Evolutionary conservation across 2,888 invertebrate species (phyloP).

Genomic region (Copidosoma aretas): DNA sequence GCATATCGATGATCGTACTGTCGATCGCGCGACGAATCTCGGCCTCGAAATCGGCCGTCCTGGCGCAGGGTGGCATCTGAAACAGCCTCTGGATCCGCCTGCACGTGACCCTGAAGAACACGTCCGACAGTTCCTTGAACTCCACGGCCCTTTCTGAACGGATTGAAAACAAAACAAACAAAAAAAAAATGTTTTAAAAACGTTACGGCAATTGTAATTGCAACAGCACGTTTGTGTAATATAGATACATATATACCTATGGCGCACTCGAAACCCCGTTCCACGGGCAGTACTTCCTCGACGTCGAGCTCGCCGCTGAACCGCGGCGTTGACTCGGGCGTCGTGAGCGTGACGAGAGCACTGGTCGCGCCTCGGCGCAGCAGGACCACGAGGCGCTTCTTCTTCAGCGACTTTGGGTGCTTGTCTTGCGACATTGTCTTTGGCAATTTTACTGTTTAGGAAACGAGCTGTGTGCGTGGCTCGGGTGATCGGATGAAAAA

Average conservation of each 20-base stretch:
- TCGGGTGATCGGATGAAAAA: too few relatives aligned
- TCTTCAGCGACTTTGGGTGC: constrained; percentile 51
- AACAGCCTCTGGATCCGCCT: constrained; percentile 65
- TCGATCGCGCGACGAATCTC: constrained; percentile 78
- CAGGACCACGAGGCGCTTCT: constrained; percentile 67
- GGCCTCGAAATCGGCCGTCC: constrained; percentile 75
- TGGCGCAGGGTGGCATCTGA: constrained; percentile 67
- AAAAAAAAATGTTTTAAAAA: background rate
- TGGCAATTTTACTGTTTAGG: background rate
- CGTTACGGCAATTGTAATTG: too few relatives aligned
- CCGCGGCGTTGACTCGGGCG: constrained; percentile 71
- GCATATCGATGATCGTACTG: constrained; percentile 61
- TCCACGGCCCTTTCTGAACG: constrained; percentile 65
- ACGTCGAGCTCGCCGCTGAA: constrained; percentile 79
- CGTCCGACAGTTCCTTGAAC: constrained; percentile 63
- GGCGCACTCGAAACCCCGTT: constrained; percentile 80
- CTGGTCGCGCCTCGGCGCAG: constrained; percentile 67
- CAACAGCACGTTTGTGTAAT: too few relatives aligned
- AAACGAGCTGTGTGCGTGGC: too few relatives aligned
- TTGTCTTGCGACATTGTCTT: background rate
- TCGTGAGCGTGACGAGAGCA: constrained; percentile 67
- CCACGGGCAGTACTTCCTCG: constrained; percentile 81
- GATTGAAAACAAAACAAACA: background rate
- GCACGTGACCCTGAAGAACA: constrained; percentile 66
- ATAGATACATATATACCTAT: constrained; percentile 67